phyloP scores from a whole-genome alignment of 2,888 invertebrate species.

The Eurytoma californica region DNA sequence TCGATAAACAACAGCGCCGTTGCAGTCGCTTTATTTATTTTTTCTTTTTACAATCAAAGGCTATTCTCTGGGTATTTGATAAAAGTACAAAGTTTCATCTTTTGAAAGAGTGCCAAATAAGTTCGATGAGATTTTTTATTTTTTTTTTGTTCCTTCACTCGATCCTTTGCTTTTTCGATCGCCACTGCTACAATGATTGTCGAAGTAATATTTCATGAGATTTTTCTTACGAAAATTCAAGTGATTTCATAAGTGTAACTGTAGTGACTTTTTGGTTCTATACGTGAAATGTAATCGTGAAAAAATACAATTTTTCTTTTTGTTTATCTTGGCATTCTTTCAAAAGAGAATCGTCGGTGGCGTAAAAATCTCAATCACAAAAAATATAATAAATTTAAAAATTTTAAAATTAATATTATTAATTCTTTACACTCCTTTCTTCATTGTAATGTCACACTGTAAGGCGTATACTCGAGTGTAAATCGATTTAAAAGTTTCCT shows the following conservation, averaged over 20 bases:
- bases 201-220: conserved; percentile 32
- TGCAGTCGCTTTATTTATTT: conserved; percentile 1
- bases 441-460: background rate
- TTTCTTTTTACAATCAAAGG: conserved; percentile 29
- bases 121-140: conserved; percentile 14
- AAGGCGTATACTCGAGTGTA: conserved; percentile 33
- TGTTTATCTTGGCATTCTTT: too few relatives aligned
- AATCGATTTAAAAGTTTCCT: background rate
- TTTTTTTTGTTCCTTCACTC: background rate
- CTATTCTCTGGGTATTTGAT: conserved; percentile 29
- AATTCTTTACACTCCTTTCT: background rate
- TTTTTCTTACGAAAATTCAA: background rate
- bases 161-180: background rate
- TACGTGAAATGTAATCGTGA: too few relatives aligned
- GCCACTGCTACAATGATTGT: conserved; percentile 42
- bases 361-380: too few relatives aligned
- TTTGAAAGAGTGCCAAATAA: conserved; percentile 46
- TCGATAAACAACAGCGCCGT: conserved; percentile 16
- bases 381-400: conserved; percentile 12
- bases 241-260: too few relatives aligned
- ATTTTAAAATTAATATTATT: background rate
- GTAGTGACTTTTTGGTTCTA: too few relatives aligned
- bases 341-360: too few relatives aligned
- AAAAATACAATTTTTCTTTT: too few relatives aligned
- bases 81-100: conserved; percentile 36